Evolutionary conservation across 2,888 invertebrate species (phyloP).

Genomic region (Rambutsinella grinnellia): DNA sequence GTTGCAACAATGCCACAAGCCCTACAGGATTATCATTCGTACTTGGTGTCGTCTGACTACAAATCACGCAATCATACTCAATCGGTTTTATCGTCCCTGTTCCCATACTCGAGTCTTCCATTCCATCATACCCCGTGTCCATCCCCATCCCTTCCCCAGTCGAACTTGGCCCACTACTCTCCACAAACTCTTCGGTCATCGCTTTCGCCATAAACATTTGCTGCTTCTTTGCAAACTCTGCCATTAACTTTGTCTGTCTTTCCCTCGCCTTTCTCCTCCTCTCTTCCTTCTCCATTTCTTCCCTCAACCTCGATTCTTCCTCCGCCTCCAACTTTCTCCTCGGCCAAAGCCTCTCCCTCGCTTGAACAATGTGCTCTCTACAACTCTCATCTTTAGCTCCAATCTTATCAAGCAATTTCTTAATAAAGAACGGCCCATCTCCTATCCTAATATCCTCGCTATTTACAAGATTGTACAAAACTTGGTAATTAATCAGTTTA

Average conservation of each 20-base stretch:
- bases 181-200: constrained; percentile 69
- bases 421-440: constrained; percentile 90
- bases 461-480: constrained; percentile 34
- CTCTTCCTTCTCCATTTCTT: constrained; percentile 84
- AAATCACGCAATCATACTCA: constrained; percentile 96
- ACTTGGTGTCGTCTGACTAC: constrained; percentile 90
- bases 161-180: constrained; percentile 72
- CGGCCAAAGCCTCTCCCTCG: constrained; percentile 84
- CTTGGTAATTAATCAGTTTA: constrained; percentile 35
- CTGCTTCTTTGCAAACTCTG: constrained; percentile 91
- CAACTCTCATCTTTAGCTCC: constrained; percentile 74
- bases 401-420: constrained; percentile 82
- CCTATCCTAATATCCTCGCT: constrained; percentile 74
- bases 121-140: constrained; percentile 68
- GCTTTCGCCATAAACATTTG: constrained; percentile 90
- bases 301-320: constrained; percentile 78
- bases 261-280: constrained; percentile 87
- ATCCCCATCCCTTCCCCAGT: constrained; percentile 3
- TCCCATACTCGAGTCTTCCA: constrained; percentile 60
- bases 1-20: constrained; percentile 86
- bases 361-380: constrained; percentile 78
- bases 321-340: constrained; percentile 79
- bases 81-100: constrained; percentile 69
- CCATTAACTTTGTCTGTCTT: constrained; percentile 92
- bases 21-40: constrained; percentile 88